phyloP scores from a whole-genome alignment of 2,888 invertebrate genomes.

The Xestia sexstrigata region DNA sequence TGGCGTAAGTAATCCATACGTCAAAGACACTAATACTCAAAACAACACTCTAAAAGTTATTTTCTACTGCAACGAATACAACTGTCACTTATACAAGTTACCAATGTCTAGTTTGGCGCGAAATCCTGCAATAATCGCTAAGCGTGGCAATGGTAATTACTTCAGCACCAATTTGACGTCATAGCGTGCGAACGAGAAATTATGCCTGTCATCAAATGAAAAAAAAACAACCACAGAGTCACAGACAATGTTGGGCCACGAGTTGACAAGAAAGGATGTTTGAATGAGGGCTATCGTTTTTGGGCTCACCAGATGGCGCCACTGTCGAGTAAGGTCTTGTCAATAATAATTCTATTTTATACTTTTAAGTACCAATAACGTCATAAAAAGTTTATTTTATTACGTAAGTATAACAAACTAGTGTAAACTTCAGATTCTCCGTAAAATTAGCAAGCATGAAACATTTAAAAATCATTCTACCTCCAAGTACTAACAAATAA shows the following conservation, averaged over 20 bases:
- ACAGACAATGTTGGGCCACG: conserved; percentile 44
- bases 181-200: conserved; percentile 73
- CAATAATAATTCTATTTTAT: too few relatives aligned
- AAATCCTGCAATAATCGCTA: conserved; percentile 28
- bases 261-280: conserved; percentile 8
- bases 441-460: too few relatives aligned
- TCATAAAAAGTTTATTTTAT: too few relatives aligned
- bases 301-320: too few relatives aligned
- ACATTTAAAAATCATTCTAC: too few relatives aligned
- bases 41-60: not conserved
- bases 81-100: conserved; percentile 2
- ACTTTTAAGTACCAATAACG: too few relatives aligned
- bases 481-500: too few relatives aligned
- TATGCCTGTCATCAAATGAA: conserved; percentile 63
- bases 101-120: not conserved
- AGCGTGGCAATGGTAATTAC: conserved; percentile 54
- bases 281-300: too few relatives aligned
- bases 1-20: not conserved
- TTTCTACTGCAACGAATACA: not conserved
- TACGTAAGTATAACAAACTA: too few relatives aligned
- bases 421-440: too few relatives aligned
- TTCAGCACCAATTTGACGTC: conserved; percentile 72
- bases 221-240: conserved; percentile 54
- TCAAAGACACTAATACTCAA: not conserved
- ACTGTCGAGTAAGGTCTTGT: too few relatives aligned